Base-by-base conservation (phyloP, 2,113 vertebrate species). In the Semnopithecus entellus region DNA sequence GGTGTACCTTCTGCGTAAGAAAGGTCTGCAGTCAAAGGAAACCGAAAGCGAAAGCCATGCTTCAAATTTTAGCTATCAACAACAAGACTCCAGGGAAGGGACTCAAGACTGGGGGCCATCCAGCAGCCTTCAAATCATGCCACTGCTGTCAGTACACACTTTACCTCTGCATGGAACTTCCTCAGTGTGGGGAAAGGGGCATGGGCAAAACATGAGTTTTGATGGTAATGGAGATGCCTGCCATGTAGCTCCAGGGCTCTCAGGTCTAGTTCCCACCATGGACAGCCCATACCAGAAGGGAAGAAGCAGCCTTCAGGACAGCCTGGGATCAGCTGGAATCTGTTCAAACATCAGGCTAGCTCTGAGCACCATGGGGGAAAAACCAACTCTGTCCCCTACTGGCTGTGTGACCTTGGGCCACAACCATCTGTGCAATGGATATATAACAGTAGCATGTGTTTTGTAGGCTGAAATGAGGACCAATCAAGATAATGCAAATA, bases 111-210 rank as follows among this genome's bases (percentile, higher is more conserved):
- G 2, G 8, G 14, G 16, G 10, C 22, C 57, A 45, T 35, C 50
- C 3, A 13, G 45, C 20, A 66, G 76, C 61, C 30, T 50, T 78
- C 88, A 43, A 25, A 88, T 48, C 79, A 64, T 12, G 18, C 27
- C 12, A 16, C 22, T 2, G 2, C 55, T 3, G 0, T 4, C 6
- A 50, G n/a, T 82, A 38, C 52, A 40, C 6, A 10, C 45, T 20
- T 48, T 38, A 38, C 0, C 0, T 38, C 59, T 4, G 2, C 40
- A 1, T 0, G 8, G 73, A 73, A 55, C 57, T 45, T 57, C 61
- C 70, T 87, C 25, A 48, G 40, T 32, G 45, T 14, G 22, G 25
- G 17, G 57, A 48, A 25, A 5, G 1, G 30, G 38, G 11, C 38
- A 32, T 0, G 1, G n/a, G 38, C 32, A 6, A n/a, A 35, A 68